A percentile compares a stretch with the other conserved stretches of the same genome.
These are phyloP conservation scores for Limnodromus scolopaceus DNA, from an alignment of 2,797 vertebrate genomes.

Conservation along the genomic window DNA sequence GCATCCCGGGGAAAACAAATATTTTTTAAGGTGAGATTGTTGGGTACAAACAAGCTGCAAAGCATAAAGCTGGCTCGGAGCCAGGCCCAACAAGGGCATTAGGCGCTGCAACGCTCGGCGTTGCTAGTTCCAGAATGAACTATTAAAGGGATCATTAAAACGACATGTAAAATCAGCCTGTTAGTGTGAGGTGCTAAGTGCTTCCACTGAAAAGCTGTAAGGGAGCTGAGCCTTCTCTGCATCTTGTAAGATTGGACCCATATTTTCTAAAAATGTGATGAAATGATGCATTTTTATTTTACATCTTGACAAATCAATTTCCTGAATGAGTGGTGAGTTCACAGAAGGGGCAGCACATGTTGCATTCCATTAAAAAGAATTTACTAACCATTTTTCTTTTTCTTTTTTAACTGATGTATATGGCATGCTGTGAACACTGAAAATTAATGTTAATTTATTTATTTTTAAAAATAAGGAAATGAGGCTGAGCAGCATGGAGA, in stretches of 20 bases:
- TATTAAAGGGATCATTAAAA: slow-evolving; percentile 59
- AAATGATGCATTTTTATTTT: slow-evolving; percentile 53
- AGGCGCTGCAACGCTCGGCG: not conserved
- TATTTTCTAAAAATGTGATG: slow-evolving; percentile 57
- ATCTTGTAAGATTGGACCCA: not conserved
- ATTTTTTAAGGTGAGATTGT: not conserved
- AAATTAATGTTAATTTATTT: slow-evolving; percentile 58
- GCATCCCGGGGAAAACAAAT: slow-evolving; percentile 41
- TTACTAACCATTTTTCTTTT: not conserved
- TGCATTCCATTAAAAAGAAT: slow-evolving; percentile 5
- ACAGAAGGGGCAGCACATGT: slow-evolving; percentile 24
- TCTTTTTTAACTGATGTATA: not conserved
- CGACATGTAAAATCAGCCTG: slow-evolving; percentile 41
- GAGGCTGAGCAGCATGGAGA: not conserved
- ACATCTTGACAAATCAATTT: slow-evolving; percentile 63
- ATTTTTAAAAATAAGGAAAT: slow-evolving; percentile 59
- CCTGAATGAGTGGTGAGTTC: slow-evolving; percentile 47
- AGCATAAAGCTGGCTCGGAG: slow-evolving; percentile 9
- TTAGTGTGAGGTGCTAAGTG: slow-evolving; percentile 50
- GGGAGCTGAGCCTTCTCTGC: slow-evolving; percentile 10
- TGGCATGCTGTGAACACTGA: not conserved
- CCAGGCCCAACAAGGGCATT: slow-evolving; percentile 33
- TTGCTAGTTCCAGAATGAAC: slow-evolving; percentile 23
- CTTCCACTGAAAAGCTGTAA: slow-evolving; percentile 37
- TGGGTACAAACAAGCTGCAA: slow-evolving; percentile 24